Evolutionary conservation across 2,797 vertebrate species (phyloP).

Genomic region (Nasua narica): DNA sequence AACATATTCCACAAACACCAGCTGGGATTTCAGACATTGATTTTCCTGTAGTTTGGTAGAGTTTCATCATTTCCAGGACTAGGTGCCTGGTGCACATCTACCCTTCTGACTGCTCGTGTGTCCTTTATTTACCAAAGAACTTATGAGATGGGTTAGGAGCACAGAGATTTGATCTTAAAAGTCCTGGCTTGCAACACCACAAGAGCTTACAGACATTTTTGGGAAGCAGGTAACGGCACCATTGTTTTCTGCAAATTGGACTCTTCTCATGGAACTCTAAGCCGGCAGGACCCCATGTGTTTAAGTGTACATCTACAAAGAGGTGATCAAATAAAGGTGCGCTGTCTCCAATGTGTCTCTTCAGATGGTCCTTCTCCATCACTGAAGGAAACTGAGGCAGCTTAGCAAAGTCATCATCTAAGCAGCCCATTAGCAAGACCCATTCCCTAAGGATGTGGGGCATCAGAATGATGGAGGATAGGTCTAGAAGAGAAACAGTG

Average conservation of each 20-base stretch:
- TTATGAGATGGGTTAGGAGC: not conserved
- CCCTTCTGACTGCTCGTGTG: not conserved
- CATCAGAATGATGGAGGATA: not conserved
- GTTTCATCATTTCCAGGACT: not conserved
- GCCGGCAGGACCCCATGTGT: fast-evolving
- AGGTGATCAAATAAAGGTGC: not conserved
- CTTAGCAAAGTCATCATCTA: not conserved
- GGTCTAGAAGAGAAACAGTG: not conserved
- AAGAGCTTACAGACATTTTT: not conserved
- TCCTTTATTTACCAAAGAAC: not conserved
- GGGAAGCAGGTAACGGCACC: not conserved
- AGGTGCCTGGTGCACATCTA: not conserved
- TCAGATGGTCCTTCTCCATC: not conserved
- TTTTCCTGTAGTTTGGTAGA: not conserved
- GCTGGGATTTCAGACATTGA: not conserved
- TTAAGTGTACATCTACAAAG: not conserved
- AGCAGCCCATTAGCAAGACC: not conserved
- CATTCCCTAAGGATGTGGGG: not conserved
- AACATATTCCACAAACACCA: not conserved
- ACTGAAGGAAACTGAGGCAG: not conserved
- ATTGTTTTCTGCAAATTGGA: not conserved
- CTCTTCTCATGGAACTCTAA: not conserved
- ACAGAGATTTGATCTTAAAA: not conserved
- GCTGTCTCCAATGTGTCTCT: not conserved
- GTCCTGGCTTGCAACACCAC: not conserved